Evolutionary conservation across 1,140 invertebrate genomes (phyloP).

Genomic region (Homalodisca vitripennis): DNA sequence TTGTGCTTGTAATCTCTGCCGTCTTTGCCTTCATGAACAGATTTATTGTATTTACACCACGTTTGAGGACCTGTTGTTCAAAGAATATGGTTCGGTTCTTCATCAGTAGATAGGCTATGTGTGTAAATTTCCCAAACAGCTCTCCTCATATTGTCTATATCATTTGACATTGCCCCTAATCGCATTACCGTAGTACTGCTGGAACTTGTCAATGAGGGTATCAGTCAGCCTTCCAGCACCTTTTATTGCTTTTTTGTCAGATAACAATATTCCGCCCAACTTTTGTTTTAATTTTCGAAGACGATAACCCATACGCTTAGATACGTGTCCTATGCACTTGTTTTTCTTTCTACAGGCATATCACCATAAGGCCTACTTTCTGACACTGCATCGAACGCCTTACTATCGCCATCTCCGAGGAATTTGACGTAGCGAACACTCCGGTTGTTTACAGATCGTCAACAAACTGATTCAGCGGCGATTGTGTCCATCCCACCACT

Average conservation of each 20-base stretch:
- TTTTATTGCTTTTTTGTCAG: conserved; percentile 15
- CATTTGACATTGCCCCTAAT: conserved; percentile 15
- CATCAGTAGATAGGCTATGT: conserved; percentile 23
- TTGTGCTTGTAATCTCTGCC: too few species aligned
- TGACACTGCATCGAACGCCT: conserved; percentile 15
- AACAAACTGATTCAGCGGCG: conserved; percentile 27
- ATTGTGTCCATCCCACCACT: conserved; percentile 32
- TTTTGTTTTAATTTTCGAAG: conserved; percentile 1
- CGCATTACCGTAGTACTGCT: too few species aligned
- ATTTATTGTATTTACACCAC: too few species aligned
- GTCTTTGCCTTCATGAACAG: too few species aligned
- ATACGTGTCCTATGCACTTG: conserved; percentile 31
- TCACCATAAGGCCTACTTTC: too few species aligned
- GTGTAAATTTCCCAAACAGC: conserved; percentile 25
- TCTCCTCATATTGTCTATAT: conserved; percentile 27
- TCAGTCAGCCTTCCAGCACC: too few species aligned
- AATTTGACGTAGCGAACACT: conserved; percentile 33
- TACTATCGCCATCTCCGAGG: conserved; percentile 36
- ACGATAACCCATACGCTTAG: conserved; percentile 17
- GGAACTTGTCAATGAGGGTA: too few species aligned
- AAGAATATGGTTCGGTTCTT: conserved; percentile 32
- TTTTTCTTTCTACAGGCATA: too few species aligned
- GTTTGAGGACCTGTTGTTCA: conserved; percentile 41
- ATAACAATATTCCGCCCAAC: not conserved
- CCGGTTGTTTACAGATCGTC: conserved; percentile 18